These are phyloP conservation scores for Hemithea aestivaria DNA, from an alignment of 2,888 invertebrate species.

Conservation along the genomic window DNA sequence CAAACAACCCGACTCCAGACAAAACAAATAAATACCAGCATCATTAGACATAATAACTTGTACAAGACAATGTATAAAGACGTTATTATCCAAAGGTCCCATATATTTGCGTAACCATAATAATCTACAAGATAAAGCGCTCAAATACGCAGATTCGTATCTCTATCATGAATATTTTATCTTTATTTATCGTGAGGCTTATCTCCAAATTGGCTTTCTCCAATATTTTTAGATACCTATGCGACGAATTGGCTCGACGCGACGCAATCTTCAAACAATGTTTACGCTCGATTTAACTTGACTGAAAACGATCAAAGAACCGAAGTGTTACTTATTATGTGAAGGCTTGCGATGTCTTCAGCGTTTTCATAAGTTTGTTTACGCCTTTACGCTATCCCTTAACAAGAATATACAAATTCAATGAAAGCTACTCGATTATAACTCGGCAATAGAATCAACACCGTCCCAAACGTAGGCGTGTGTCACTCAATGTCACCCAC, in stretches of 20 bases:
- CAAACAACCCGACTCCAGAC: no score
- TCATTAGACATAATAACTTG: constrained; percentile 1
- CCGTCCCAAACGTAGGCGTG: constrained; percentile 9
- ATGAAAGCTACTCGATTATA: constrained; percentile 7
- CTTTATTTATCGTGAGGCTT: constrained; percentile 17
- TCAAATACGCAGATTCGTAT: constrained; percentile 9
- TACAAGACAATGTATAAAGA: not conserved
- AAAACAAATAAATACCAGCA: no score
- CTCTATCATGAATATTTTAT: constrained; percentile 18
- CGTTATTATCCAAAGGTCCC: constrained; percentile 1
- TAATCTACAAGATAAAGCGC: constrained; percentile 14
- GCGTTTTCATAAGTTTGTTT: constrained; percentile 12
- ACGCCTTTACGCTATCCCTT: constrained; percentile 4
- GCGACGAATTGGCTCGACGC: constrained; percentile 2
- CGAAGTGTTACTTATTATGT: constrained; percentile 25
- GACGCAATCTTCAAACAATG: constrained; percentile 33
- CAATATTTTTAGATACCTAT: constrained; percentile 11
- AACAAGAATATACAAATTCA: constrained; percentile 7
- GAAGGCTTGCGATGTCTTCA: constrained; percentile 16
- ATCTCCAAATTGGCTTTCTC: constrained; percentile 16
- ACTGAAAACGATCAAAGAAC: constrained; percentile 32
- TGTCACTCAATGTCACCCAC: constrained; percentile 8
- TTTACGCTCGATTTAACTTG: constrained; percentile 35
- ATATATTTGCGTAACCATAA: constrained; percentile 7
- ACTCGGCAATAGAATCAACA: constrained; percentile 3